Evolutionary conservation across 2,888 invertebrate species (phyloP), one percentile per base, ranked within the genome.

Genomic region (Microdon myrmicae): DNA sequence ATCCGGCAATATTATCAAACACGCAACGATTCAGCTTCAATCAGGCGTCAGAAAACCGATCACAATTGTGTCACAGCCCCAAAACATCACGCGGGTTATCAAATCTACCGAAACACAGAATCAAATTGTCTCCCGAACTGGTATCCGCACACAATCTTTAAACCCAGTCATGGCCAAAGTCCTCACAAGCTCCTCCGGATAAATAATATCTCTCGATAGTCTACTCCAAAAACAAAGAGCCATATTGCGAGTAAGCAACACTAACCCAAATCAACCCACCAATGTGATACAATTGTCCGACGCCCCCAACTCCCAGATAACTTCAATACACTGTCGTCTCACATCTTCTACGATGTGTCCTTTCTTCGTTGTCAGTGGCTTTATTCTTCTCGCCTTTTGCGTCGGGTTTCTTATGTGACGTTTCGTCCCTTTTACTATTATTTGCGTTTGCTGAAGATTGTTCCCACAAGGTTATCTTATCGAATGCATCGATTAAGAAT

Each of bases 161-260:
- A 69, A 67, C 20, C 86, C 87, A 3, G 85, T 89, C 17, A 84
- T 90, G 25, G 89, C 90, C 0, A 89, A 90, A 75, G 84, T 90
- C 10, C 79, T 90, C 14, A 88, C 90, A 4, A 89, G 87, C 74
- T 85, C 89, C 31, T 85, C 74, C 2, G 76, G 76, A 0, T 77
- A 80, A 41, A 76, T 80, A 20, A 75, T 80, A 13, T 77, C 80
- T 0, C 48, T 80, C 3, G 80, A 79, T 55, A 74, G 73, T 56
- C 60, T 80, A 17, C 59, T 77, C 10, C 77, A 78, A 44, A 75
- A 78, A 39, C 73, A 67, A 67, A 68, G 70, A 9, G 80, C 82
- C 16, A 81, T 82, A 8, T 70, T 83, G 19, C 74, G 83, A 16
- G 81, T 83, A 3, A 79, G 81, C 7, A 45, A 73, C 4, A 72